Percentiles rank a stretch among this genome's conserved stretches.
phyloP scores from a whole-genome alignment of 1,140 invertebrate genomes.

The Drosophila bocki region DNA sequence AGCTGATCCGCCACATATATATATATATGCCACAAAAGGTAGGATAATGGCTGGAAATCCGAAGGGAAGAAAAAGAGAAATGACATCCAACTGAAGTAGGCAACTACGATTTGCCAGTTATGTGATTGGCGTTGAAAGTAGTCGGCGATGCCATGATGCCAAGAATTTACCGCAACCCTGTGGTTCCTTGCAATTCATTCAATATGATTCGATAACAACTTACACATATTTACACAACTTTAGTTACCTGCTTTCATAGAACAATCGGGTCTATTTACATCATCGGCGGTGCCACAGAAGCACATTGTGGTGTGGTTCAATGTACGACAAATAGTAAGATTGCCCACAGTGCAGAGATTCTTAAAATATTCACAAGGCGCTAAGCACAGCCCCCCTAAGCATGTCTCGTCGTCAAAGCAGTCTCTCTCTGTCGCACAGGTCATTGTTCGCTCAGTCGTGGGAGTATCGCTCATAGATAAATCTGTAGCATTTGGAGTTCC shows the following conservation, averaged over 20 bases:
- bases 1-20: constrained; percentile 54
- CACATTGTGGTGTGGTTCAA: constrained; percentile 86
- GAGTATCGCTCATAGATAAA: constrained; percentile 5
- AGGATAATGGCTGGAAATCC: constrained; percentile 39
- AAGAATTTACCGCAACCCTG: constrained; percentile 70
- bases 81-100: constrained; percentile 71
- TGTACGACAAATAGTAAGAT: constrained; percentile 84
- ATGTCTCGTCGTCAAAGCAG: constrained; percentile 86
- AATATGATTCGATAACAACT: constrained; percentile 60
- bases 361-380: constrained; percentile 86
- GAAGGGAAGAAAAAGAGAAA: constrained; percentile 39
- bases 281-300: constrained; percentile 85
- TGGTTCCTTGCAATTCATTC: constrained; percentile 78
- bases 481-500: constrained; percentile 32
- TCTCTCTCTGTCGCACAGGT: constrained; percentile 80
- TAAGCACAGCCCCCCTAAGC: constrained; percentile 86
- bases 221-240: constrained; percentile 70
- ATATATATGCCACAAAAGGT: constrained; percentile 62
- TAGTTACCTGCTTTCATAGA: constrained; percentile 87
- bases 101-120: constrained; percentile 73
- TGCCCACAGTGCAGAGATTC: constrained; percentile 69
- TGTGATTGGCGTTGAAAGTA: constrained; percentile 73
- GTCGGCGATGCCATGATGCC: constrained; percentile 63
- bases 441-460: constrained; percentile 11
- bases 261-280: constrained; percentile 85